Base-by-base conservation (phyloP, 2,797 vertebrate genomes). In the Gobionotothen gibberifrons region DNA sequence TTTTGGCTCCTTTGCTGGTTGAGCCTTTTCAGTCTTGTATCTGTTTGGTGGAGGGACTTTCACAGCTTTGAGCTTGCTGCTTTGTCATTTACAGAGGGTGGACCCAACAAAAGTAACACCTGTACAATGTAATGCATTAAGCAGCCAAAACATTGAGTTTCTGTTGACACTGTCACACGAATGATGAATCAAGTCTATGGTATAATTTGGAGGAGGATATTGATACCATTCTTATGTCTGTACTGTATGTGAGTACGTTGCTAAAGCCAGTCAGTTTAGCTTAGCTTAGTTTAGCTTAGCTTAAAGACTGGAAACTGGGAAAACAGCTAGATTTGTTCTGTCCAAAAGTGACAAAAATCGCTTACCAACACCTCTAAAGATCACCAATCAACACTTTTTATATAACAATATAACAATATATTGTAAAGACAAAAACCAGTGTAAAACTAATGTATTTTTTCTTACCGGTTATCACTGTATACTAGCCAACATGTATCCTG, bases 31-130 rank as follows among this genome's bases (percentile, higher is more conserved):
- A 15, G 21, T 62, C 56, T 68, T 76, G 68, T 63, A 46, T 62
- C 40, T 76, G 15, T 84, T 47, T 68, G 88, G 90, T 92, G 90
- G 40, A 44, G 86, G 89, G 75, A 75, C 69, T 51, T 81, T 84
- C 59, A 46, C 67, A 52, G 62, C 82, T 87, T 71, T 74, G 15
- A 72, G 72, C 71, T 76, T 59, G 59, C 58, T n/a, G 63, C 82
- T 78, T 70, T 72, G 39, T 79, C 40, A 39, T 9, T 13, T 4
- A 14, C n/a, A 43, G 74, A 53, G 42, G 55, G 12, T 21, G 78
- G 81, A 82, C 44, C 81, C 82, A 72, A 0, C 52, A 29, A 61
- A 11, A 80, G 79, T 61, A 73, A 70, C 60, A 48, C 12, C 22
- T 85, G 54, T 55, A 32, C 22, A 17, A 53, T 26, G 60, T 40